Evolutionary conservation across 2,113 vertebrate species (phyloP), one percentile per base, ranked within the genome.

Genomic region (Platanista minor): DNA sequence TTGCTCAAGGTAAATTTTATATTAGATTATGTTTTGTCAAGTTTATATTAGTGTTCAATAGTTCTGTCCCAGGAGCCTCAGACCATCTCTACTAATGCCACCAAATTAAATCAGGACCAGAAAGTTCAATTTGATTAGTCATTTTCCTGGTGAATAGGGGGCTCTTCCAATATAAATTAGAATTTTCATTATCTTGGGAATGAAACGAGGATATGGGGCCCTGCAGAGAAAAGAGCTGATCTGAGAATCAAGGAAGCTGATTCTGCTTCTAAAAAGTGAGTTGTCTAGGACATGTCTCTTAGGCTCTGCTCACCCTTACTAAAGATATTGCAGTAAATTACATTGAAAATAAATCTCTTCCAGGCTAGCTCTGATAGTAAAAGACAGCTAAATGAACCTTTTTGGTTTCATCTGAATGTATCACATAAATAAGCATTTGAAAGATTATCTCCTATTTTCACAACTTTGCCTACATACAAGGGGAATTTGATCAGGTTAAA

Each of bases 41-140:
- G 91, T 96, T 95, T 94, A 97, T 96, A 96, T 96, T 80, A 90
- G 93, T 82, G 74, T 95, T 96, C 97, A 94, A 93, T 97, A 95
- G 95, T 93, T 95, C 80, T 94, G 91, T 71, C 95, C 96, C 96
- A 84, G 81, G 87, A 96, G 95, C 13, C 90, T 59, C 77, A 86
- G 31, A 85, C 49, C 87, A 87, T 81, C 57, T 89, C 84, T 95
- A 90, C 97, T 97, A 97, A 97, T 95, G 93, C 64, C 87, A 96
- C 78, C 93, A 98, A 97, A 98, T 97, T 97, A 97, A 97, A 97
- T 98, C 96, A 96, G 49, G 96, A 72, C 62, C 69, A 95, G 96
- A 97, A 97, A 97, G 80, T 93, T 97, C 90, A 97, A 97, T 97
- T 97, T 92, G 93, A 97, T 97, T 97, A 97, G 96, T 95, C 83